Evolutionary conservation across 2,113 vertebrate genomes (phyloP), one percentile per base, ranked within the genome.

Genomic region (Ascaphus truei): DNA sequence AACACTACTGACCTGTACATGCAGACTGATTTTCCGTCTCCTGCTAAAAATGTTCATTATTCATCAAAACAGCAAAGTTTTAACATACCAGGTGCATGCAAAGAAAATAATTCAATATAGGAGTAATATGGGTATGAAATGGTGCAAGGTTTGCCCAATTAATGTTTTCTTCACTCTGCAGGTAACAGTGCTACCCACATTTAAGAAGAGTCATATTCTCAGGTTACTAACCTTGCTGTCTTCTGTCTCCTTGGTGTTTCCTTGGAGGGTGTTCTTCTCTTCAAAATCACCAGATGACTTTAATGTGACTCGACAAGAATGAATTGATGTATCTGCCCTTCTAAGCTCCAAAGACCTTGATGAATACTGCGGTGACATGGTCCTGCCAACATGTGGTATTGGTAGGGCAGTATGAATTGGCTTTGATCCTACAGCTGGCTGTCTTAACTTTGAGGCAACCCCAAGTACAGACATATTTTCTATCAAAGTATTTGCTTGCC

Each of bases 181-280:
- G n/a, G n/a, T n/a, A n/a, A n/a, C n/a, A n/a, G n/a, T n/a, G n/a
- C n/a, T n/a, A n/a, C n/a, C n/a, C n/a, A n/a, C n/a, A n/a, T n/a
- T n/a, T n/a, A n/a, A n/a, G n/a, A n/a, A n/a, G n/a, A n/a, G n/a
- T n/a, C n/a, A n/a, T n/a, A n/a, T n/a, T n/a, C n/a, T n/a, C n/a
- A n/a, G n/a, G n/a, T 60, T 85, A 92, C 96, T 94, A 87, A 99
- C 97, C 91, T 94, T 95, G 82, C 91, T 96, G 75, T 98, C 93
- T 83, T 97, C 94, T 0, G 82, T 82, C 73, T 94, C 87, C 84
- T 86, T 87, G 83, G 73, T 81, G 84, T 79, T 85, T 74, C 75
- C 90, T 79, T 85, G 80, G 59, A 84, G 79, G 9, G 62, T 67
- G 78, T 76, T 87, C 72, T 83, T 88, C 76, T 89, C 89, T 79